These are phyloP conservation scores for Tolypeutes matacus DNA, from an alignment of 2,797 vertebrate genomes.

Conservation along the genomic window DNA sequence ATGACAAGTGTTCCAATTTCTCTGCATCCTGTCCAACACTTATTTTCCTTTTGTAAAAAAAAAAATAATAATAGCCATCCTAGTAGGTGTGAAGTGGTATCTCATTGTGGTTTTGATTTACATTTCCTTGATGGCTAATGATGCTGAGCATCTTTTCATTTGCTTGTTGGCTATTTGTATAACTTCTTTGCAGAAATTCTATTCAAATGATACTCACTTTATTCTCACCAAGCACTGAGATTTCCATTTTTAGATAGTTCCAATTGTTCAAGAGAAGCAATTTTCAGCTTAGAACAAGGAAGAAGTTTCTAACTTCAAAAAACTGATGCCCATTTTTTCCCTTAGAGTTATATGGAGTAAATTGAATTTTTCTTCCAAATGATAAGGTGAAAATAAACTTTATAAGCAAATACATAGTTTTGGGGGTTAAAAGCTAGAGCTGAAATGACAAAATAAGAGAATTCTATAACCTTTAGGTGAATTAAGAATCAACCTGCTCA, in stretches of 20 bases:
- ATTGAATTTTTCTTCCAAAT: background rate
- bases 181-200: no score
- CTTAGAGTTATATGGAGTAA: background rate
- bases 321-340: no score
- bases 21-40: no score
- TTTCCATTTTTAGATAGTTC: background rate
- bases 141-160: no score
- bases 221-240: background rate
- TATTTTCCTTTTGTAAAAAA: no score
- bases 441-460: background rate
- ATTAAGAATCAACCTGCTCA: background rate
- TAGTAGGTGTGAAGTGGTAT: no score
- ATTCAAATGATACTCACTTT: background rate
- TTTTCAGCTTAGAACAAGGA: no score
- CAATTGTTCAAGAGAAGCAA: background rate
- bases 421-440: background rate
- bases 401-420: background rate
- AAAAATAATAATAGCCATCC: no score
- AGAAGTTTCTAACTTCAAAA: background rate
- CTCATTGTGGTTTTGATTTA: no score
- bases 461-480: background rate
- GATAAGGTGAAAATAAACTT: background rate
- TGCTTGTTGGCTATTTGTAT: no score
- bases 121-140: no score
- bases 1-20: no score